Evolutionary conservation across 2,888 invertebrate species (phyloP).

Genomic region (Furcula furcula): DNA sequence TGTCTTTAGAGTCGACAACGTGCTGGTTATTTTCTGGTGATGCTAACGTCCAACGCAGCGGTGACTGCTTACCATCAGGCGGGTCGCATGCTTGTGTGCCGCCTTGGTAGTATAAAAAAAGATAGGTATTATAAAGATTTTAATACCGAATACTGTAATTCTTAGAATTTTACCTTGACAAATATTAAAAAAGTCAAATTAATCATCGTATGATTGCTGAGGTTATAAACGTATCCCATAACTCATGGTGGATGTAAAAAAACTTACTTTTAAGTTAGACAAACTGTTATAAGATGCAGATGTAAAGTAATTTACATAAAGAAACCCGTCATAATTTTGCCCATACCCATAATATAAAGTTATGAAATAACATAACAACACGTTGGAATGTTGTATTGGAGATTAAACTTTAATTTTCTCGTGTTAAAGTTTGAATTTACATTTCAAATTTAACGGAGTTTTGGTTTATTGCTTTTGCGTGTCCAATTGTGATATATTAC

Average conservation of each 20-base stretch:
- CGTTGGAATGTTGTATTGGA: not conserved
- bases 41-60: too few relatives aligned
- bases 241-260: not conserved
- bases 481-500: too few relatives aligned
- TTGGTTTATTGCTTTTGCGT: not conserved
- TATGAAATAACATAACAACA: not conserved
- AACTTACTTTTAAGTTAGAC: conserved; percentile 1
- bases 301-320: not conserved
- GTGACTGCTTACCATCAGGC: too few relatives aligned
- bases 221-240: not conserved
- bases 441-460: not conserved
- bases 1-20: too few relatives aligned
- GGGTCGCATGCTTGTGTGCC: too few relatives aligned
- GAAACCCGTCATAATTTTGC: not conserved
- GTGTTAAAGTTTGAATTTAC: not conserved
- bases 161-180: not conserved
- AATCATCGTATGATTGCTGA: not conserved
- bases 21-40: too few relatives aligned
- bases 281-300: conserved; percentile 2
- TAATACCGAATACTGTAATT: too few relatives aligned
- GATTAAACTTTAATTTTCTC: not conserved
- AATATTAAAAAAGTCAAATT: not conserved
- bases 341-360: not conserved
- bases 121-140: too few relatives aligned
- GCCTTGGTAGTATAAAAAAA: too few relatives aligned